phyloP scores from a whole-genome alignment of 2,888 invertebrate species.

The Anorthoa munda region DNA sequence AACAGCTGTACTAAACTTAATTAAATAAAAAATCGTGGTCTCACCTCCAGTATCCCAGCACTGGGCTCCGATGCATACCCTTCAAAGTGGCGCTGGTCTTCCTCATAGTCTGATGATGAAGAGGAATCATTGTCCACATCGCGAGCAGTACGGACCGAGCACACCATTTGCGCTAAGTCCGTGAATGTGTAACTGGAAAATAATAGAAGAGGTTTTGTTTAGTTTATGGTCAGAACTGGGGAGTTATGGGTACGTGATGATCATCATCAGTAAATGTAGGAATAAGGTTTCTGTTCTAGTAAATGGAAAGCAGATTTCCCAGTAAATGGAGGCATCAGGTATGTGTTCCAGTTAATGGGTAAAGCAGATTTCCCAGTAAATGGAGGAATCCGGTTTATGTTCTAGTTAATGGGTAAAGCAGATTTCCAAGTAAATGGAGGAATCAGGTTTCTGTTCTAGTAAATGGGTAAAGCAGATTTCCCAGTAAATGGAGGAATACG shows the following conservation, averaged over 20 bases:
- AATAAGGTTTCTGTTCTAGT: background rate
- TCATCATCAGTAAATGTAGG: background rate
- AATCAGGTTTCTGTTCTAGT: background rate
- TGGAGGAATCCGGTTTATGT: too few species aligned
- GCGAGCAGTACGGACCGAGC: constrained; percentile 92
- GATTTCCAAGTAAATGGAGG: background rate
- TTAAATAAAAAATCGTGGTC: constrained; percentile 27
- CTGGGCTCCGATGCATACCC: constrained; percentile 97
- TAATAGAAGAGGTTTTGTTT: background rate
- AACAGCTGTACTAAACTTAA: background rate
- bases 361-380: background rate
- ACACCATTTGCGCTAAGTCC: constrained; percentile 98
- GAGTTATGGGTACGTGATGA: background rate
- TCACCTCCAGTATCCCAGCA: constrained; percentile 87
- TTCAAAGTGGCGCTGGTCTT: constrained; percentile 94
- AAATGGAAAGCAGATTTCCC: too few species aligned
- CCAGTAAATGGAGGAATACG: too few species aligned
- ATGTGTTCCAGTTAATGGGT: too few species aligned
- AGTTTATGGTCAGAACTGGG: background rate
- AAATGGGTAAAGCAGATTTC: too few species aligned
- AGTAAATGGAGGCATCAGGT: background rate
- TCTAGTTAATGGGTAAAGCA: too few species aligned
- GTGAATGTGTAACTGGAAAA: constrained; percentile 95
- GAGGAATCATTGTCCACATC: constrained; percentile 89
- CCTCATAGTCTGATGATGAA: constrained; percentile 92